Base-by-base conservation (phyloP, 2,888 invertebrate species). In the Habrosyne pyritoides region DNA sequence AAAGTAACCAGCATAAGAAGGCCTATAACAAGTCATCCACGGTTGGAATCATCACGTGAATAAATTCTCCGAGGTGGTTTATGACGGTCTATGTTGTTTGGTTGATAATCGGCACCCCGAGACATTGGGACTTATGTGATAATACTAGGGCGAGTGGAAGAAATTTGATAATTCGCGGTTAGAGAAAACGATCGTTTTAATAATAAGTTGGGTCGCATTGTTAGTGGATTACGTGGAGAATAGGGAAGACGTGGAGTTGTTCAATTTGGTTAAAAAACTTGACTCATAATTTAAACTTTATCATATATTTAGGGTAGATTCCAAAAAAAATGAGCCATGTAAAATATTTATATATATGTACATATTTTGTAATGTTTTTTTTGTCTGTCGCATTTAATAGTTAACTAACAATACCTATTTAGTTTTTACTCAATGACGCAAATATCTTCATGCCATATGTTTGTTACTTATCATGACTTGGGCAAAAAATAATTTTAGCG, bases 131-230 rank as follows among this genome's bases (percentile, higher is more conserved):
- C 89, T 87, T 89, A 89, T 91, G 87, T 89, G 90, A 89, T 91
- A 91, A 91, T 91, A 69, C 84, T 89, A 90, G 88, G 89, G 89
- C 84, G 79, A 86, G 82, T 79, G 77, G 73, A 84, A 84, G 89
- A 91, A 90, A 91, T 91, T 91, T 89, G 91, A 91, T 92, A 91
- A 92, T 92, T 88, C 87, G 84, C 86, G 89, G 91, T 90, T 91
- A 86, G 84, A 71, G 77, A 75, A 86, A 89, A 88, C 86, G 89
- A 86, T 87, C 86, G 77, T 87, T 91, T 91, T 91, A 91, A 91
- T 91, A 89, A 91, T 86, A 86, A 88, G 83, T 83, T 81, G 73
- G 81, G 84, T 84, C 83, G 81, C 81, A 85, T 88, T 85, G 87
- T 84, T 86, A 84, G 77, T 83, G 81, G 79, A 81, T 86, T 87